Conservation (phyloP, 2,113 vertebrate genomes). For the Dipodomys spectabilis region DNA sequence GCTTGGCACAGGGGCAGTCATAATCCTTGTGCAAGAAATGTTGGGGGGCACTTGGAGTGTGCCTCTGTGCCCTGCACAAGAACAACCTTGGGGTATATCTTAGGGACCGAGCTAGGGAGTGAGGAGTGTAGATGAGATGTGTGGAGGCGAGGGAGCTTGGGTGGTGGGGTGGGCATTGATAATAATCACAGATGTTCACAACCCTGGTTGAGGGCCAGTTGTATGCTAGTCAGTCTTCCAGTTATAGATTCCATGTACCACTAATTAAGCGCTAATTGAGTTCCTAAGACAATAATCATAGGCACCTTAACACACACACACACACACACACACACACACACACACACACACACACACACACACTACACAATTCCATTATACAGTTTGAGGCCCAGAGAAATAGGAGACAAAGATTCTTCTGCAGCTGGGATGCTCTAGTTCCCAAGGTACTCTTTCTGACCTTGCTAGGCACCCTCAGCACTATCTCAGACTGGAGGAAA, state of each 20-base stretch:
- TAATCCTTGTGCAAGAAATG: rapidly evolving
- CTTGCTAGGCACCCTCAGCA: rapidly evolving
- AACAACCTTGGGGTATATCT: background rate
- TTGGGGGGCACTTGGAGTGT: background rate
- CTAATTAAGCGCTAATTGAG: too few species aligned
- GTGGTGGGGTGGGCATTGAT: background rate
- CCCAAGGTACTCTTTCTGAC: background rate
- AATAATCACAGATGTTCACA: rapidly evolving
- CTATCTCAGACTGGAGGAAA: background rate
- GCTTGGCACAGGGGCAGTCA: rapidly evolving
- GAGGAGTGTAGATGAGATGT: too few species aligned
- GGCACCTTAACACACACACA: too few species aligned
- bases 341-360: too few species aligned
- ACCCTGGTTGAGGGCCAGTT: too few species aligned
- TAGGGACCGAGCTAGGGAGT: background rate
- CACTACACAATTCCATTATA: background rate
- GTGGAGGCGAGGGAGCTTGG: background rate
- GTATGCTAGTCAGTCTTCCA: background rate
- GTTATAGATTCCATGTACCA: rapidly evolving
- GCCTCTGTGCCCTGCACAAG: background rate
- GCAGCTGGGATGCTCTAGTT: rapidly evolving
- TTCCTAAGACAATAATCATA: background rate
- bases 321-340: too few species aligned
- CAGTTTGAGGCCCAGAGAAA: background rate
- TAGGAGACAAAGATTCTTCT: background rate